phyloP scores from a whole-genome alignment of 2,888 invertebrate genomes.

The Heteromurus nitidus region DNA sequence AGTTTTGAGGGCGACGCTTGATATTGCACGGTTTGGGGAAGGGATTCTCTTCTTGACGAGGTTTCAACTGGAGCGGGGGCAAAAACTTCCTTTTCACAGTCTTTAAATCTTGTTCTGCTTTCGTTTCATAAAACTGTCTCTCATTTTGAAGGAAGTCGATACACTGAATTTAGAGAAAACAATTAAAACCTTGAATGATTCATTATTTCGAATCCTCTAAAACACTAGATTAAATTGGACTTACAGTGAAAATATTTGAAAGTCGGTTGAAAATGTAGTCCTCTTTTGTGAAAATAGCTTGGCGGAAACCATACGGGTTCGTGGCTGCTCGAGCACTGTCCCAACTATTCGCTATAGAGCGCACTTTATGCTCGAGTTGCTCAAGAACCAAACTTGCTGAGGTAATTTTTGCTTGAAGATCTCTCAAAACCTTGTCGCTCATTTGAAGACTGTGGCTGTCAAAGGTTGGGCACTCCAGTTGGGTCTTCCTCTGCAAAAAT shows the following conservation, averaged over 20 bases:
- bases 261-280: slow-evolving; percentile 55
- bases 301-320: slow-evolving; percentile 38
- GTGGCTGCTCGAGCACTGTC: slow-evolving; percentile 40
- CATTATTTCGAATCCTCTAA: not conserved
- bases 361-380: slow-evolving; percentile 42
- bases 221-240: not conserved
- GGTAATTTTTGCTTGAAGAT: slow-evolving; percentile 30
- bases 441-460: slow-evolving; percentile 13
- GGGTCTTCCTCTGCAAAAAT: not conserved
- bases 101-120: slow-evolving; percentile 11
- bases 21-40: slow-evolving; percentile 44
- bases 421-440: slow-evolving; percentile 35
- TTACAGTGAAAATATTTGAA: slow-evolving; percentile 49
- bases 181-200: not conserved
- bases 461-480: slow-evolving; percentile 28
- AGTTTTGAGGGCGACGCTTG: slow-evolving; percentile 44
- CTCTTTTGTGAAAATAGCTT: slow-evolving; percentile 51
- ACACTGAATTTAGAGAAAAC: slow-evolving; percentile 25
- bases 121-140: slow-evolving; percentile 35
- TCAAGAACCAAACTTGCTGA: slow-evolving; percentile 13
- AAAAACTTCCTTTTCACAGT: slow-evolving; percentile 3
- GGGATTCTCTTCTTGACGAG: not conserved
- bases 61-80: slow-evolving; percentile 29
- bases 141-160: slow-evolving; percentile 48
- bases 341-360: slow-evolving; percentile 44